Evolutionary conservation across 2,113 vertebrate genomes (phyloP), one percentile per base, ranked within the genome.

Genomic region (Lonchura striata): DNA sequence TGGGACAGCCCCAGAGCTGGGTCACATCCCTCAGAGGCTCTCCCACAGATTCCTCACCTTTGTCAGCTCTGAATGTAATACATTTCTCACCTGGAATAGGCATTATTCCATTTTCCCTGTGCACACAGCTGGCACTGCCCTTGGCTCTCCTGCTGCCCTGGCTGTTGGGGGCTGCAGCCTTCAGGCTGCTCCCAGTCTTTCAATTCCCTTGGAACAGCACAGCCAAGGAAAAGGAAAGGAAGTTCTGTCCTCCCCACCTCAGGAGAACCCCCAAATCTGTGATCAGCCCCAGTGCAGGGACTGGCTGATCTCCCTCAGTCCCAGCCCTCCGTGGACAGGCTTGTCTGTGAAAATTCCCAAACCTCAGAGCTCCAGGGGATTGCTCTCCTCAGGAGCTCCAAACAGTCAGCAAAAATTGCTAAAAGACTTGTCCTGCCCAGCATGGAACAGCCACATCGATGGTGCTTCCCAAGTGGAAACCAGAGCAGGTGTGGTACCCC

Each of bases 291-390:
- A 11, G 56, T 0, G 79, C 33, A 20, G 69, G 1, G 33, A 20
- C 1, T 41, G 77, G 47, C 72, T 60, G 3, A 15, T 28, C n/a
- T 53, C 33, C 53, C 77, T 30, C 56, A 24, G 44, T 54, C 81
- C 74, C 60, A 15, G 4, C 57, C 42, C 52, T 17, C 47, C 0
- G 0, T 3, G 11, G 66, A 37, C 49, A 68, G 71, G 30, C 50
- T 83, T 82, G 50, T 42, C 60, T 57, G 37, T 61, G 35, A 37
- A 41, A 25, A 8, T 1, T 9, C 57, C 61, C 15, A 49, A 54
- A 47, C 2, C 57, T 52, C 76, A 54, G 42, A 35, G 25, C 23
- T 80, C 44, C 33, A 15, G 66, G 78, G 46, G n/a, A 39, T 11
- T 8, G 17, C 27, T 63, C 39, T 87, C 84, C 75, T 35, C 4